Evolutionary conservation across 2,797 vertebrate species (phyloP).

Genomic region (Octomys mimax): DNA sequence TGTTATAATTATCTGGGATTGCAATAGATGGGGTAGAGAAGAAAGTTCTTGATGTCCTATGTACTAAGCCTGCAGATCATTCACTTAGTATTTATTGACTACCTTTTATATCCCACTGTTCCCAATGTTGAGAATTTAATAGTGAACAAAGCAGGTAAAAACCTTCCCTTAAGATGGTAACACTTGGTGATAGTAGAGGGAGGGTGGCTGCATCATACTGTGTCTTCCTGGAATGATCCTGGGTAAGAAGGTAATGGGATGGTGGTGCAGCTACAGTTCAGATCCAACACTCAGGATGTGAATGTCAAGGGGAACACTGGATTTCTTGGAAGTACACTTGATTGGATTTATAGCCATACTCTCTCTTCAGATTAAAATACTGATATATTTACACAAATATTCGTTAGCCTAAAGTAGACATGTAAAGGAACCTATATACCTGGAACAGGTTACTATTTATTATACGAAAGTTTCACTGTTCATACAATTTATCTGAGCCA

Average conservation of each 20-base stretch:
- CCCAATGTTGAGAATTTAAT: not conserved
- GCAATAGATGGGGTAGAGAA: not conserved
- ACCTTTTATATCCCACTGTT: not conserved
- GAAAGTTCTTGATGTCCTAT: not conserved
- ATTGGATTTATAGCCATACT: not conserved
- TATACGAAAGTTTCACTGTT: not conserved
- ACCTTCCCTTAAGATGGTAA: not conserved
- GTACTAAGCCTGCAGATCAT: not conserved
- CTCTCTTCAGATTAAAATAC: slow-evolving; percentile 26
- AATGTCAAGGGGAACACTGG: not conserved
- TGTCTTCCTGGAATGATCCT: not conserved
- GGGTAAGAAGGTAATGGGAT: not conserved
- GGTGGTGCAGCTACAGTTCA: not conserved
- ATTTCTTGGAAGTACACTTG: not conserved
- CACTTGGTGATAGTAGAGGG: not conserved
- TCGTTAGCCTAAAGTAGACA: not conserved
- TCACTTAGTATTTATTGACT: not conserved
- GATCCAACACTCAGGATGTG: not conserved
- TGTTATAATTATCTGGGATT: not conserved
- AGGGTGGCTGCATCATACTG: not conserved
- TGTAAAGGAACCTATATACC: not conserved
- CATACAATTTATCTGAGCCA: not conserved
- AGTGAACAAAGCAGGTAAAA: not conserved
- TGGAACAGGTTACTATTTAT: not conserved
- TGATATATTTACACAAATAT: not conserved